Percentiles rank a stretch among this genome's conserved stretches.
Conservation (phyloP, 2,888 invertebrate species). For the Zeuzera pyrina region DNA sequence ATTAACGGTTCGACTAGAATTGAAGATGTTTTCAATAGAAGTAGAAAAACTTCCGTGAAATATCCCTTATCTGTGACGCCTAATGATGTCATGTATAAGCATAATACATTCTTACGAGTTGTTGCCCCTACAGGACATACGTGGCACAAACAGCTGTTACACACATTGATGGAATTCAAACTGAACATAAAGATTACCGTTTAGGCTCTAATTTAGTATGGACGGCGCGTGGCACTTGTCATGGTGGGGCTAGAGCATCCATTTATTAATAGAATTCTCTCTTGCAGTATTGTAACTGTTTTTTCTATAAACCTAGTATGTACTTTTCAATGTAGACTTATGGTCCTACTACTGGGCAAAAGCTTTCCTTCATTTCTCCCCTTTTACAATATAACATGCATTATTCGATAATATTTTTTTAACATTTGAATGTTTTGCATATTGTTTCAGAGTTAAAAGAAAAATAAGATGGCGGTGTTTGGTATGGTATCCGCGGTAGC, state of each 20-base stretch:
- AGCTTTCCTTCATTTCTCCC: no score
- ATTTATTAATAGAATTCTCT: conserved; percentile 46
- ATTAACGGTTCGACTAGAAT: conserved; percentile 33
- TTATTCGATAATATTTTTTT: no score
- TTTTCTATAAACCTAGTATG: no score
- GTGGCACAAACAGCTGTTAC: conserved; percentile 36
- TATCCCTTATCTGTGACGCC: no score
- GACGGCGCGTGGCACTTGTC: conserved; percentile 53
- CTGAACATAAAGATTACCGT: conserved; percentile 42
- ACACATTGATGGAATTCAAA: conserved; percentile 47
- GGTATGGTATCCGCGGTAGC: conserved; percentile 91
- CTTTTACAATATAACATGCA: no score
- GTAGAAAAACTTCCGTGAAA: no score
- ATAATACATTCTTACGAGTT: conserved; percentile 26
- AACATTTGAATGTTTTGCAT: no score
- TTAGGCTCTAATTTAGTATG: conserved; percentile 56
- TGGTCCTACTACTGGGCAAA: no score
- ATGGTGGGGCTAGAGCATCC: conserved; percentile 27
- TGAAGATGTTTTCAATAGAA: no score
- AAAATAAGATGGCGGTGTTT: conserved; percentile 80
- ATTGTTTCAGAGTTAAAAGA: conserved; percentile 43
- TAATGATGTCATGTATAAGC: conserved; percentile 19
- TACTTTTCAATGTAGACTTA: no score
- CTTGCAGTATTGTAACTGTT: conserved; percentile 30
- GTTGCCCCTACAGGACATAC: conserved; percentile 16